phyloP scores from a whole-genome alignment of 2,797 vertebrate species.

The Leucoraja ocellata region DNA sequence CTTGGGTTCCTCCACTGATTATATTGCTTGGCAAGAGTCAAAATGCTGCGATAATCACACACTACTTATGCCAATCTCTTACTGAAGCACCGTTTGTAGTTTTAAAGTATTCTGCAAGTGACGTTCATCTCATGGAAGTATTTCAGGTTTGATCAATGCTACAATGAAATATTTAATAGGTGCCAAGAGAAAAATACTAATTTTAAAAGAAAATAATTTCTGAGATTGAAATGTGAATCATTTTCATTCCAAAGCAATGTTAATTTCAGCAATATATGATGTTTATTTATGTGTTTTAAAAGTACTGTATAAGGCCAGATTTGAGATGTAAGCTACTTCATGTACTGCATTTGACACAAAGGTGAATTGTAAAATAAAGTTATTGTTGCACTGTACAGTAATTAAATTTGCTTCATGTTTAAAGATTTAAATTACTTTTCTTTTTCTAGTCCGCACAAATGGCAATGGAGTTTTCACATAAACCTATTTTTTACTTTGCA shows the following conservation, averaged over 20 bases:
- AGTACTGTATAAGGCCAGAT: constrained; percentile 17
- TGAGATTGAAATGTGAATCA: constrained; percentile 66
- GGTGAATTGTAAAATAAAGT: neutral
- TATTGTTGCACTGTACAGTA: constrained; percentile 34
- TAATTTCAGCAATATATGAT: neutral
- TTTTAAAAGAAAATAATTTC: constrained; percentile 5
- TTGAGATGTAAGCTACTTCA: neutral
- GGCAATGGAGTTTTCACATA: neutral
- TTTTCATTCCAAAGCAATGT: constrained; percentile 37
- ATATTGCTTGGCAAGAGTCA: constrained; percentile 40
- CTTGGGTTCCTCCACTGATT: constrained; percentile 42
- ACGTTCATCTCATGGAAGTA: constrained; percentile 26
- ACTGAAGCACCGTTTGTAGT: neutral
- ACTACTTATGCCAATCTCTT: constrained; percentile 8
- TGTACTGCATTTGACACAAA: constrained; percentile 12
- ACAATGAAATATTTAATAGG: constrained; percentile 24
- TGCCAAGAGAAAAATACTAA: neutral
- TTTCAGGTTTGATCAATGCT: constrained; percentile 13
- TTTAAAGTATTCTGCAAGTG: constrained; percentile 15
- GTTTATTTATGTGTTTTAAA: constrained; percentile 63
- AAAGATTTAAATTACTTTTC: neutral
- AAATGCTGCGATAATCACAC: constrained; percentile 14
- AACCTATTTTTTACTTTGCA: constrained; percentile 12
- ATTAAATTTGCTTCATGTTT: constrained; percentile 36
- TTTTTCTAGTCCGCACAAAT: neutral